Evolutionary conservation across 1,140 invertebrate species (phyloP).

Genomic region (Brevipalpus yothersi): DNA sequence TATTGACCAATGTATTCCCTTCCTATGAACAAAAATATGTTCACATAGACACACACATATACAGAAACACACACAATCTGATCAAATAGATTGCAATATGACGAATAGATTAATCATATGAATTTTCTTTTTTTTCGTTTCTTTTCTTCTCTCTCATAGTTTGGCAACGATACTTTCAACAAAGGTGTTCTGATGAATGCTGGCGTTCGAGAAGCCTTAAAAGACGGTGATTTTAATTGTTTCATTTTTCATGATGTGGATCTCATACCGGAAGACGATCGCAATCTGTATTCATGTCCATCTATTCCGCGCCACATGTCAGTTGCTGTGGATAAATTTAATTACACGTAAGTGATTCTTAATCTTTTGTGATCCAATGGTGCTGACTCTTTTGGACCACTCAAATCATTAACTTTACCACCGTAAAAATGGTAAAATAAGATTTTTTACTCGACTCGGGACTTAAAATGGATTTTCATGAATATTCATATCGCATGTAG

Average conservation of each 20-base stretch:
- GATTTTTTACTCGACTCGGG: no score
- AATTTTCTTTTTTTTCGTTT: not conserved
- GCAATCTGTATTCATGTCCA: conserved; percentile 76
- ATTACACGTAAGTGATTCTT: conserved; percentile 36
- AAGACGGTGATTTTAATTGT: conserved; percentile 43
- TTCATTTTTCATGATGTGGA: conserved; percentile 89
- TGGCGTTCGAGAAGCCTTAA: conserved; percentile 47
- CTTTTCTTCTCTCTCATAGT: conserved; percentile 16
- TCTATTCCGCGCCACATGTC: conserved; percentile 79
- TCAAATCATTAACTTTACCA: no score
- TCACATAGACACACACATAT: not conserved
- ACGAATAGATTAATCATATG: not conserved
- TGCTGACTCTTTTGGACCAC: no score
- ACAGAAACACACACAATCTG: not conserved
- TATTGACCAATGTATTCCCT: no score
- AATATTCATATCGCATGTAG: no score
- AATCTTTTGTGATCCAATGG: no score
- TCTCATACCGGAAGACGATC: conserved; percentile 58
- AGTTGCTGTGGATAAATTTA: conserved; percentile 67
- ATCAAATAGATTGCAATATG: not conserved
- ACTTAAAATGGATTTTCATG: no score
- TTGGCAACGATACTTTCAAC: conserved; percentile 46
- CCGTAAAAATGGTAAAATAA: no score
- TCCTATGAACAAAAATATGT: no score
- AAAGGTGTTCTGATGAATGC: conserved; percentile 79